Percentiles rank a stretch among this genome's conserved stretches.
These are phyloP conservation scores for Cataglyphis cursor DNA, from an alignment of 2,888 invertebrate species.

Conservation along the genomic window DNA sequence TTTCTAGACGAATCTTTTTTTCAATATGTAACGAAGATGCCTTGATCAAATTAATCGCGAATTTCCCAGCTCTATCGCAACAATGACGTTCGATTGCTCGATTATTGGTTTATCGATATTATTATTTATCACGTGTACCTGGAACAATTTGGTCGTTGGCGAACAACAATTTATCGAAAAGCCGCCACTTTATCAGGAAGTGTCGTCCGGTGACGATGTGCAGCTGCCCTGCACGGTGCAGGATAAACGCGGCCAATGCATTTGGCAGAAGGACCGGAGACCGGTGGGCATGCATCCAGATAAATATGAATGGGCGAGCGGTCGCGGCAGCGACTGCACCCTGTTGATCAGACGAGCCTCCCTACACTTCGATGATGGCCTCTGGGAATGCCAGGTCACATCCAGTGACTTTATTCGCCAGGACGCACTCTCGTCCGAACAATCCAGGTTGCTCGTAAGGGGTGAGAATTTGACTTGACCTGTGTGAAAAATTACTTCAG, in stretches of 20 bases:
- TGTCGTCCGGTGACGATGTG: constrained; percentile 95
- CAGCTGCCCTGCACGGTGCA: constrained; percentile 94
- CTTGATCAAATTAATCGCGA: not conserved
- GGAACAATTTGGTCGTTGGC: not conserved
- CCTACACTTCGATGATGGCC: constrained; percentile 95
- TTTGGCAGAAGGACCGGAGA: constrained; percentile 97
- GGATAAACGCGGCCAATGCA: constrained; percentile 95
- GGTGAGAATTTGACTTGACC: constrained; percentile 87
- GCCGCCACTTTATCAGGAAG: constrained; percentile 93
- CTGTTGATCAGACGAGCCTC: constrained; percentile 94
- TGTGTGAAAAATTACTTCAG: not conserved
- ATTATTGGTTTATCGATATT: not conserved
- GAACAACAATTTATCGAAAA: constrained; percentile 95
- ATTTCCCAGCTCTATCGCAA: not conserved
- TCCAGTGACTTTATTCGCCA: constrained; percentile 91
- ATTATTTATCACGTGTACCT: constrained; percentile 1
- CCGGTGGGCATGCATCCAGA: constrained; percentile 94
- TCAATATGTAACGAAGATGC: not conserved
- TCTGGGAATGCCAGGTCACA: constrained; percentile 97
- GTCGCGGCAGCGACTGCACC: constrained; percentile 92
- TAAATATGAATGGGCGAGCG: constrained; percentile 95
- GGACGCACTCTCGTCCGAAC: constrained; percentile 94
- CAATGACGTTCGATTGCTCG: constrained; percentile 11
- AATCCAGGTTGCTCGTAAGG: constrained; percentile 93
- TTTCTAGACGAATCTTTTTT: not conserved